phyloP scores from a whole-genome alignment of 2,797 vertebrate genomes.

The Erithacus rubecula region DNA sequence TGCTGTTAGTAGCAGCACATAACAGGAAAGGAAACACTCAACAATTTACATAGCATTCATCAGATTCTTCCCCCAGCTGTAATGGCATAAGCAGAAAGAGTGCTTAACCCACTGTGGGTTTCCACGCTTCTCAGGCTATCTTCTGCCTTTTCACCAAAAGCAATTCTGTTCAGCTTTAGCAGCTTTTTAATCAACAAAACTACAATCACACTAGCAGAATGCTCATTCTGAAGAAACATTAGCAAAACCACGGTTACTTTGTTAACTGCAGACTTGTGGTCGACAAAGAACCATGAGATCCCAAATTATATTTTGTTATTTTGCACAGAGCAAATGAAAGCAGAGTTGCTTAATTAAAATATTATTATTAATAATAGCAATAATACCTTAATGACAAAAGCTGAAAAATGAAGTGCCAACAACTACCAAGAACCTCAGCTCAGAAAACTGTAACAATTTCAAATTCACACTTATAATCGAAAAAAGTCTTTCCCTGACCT shows the following conservation, averaged over 20 bases:
- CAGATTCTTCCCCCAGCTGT: not conserved
- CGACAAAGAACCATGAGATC: not conserved
- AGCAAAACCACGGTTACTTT: conserved; percentile 28
- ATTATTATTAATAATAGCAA: not conserved
- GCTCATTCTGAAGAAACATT: conserved; percentile 57
- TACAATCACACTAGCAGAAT: conserved; percentile 36
- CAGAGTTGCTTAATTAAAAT: not conserved
- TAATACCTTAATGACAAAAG: not conserved
- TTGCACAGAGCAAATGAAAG: not conserved
- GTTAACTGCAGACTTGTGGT: conserved; percentile 30
- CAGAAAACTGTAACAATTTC: not conserved
- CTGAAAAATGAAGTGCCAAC: not conserved
- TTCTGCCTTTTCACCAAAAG: not conserved
- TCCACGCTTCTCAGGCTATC: not conserved
- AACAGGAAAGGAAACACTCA: not conserved
- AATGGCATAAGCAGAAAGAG: not conserved
- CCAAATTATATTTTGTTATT: conserved; percentile 12
- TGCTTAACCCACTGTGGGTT: conserved; percentile 36
- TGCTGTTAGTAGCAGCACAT: conserved; percentile 12
- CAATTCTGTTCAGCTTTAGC: not conserved
- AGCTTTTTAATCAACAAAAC: conserved; percentile 62
- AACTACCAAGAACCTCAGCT: not conserved
- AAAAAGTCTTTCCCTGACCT: conserved; percentile 68
- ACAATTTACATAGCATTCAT: not conserved
- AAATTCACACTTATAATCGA: not conserved